Evolutionary conservation across 2,888 invertebrate genomes (phyloP).

Genomic region (Mythimna albipuncta): DNA sequence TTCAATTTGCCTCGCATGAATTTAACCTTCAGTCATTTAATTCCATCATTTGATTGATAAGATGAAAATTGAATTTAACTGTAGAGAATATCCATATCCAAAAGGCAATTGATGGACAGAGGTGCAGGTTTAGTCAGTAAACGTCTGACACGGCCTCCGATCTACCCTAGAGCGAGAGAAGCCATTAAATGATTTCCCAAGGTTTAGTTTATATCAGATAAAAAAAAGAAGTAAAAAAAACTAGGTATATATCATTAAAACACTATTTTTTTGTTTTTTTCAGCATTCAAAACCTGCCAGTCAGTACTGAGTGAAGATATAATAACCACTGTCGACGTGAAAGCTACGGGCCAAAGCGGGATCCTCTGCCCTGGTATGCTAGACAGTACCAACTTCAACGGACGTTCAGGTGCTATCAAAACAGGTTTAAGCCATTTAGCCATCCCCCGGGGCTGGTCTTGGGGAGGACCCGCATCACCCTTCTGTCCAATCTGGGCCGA

Average conservation of each 20-base stretch:
- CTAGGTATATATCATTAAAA: background rate
- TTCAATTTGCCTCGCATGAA: conserved; percentile 22
- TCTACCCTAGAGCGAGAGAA: too few species aligned
- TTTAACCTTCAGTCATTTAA: conserved; percentile 31
- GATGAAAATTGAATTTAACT: conserved; percentile 10
- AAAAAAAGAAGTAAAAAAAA: too few species aligned
- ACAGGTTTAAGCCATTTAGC: conserved; percentile 94
- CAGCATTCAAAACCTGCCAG: conserved; percentile 81
- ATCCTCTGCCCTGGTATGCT: conserved; percentile 78
- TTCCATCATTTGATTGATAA: conserved; percentile 16
- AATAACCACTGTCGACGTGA: conserved; percentile 79
- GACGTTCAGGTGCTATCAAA: conserved; percentile 91
- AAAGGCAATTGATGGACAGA: background rate
- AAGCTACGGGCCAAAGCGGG: conserved; percentile 74
- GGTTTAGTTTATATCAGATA: too few species aligned
- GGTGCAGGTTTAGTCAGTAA: background rate
- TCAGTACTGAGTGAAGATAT: conserved; percentile 79
- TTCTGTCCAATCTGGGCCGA: conserved; percentile 95
- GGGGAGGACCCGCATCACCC: conserved; percentile 95
- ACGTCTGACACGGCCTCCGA: too few species aligned
- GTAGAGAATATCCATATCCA: background rate
- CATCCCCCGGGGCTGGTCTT: conserved; percentile 96
- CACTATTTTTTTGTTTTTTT: conserved; percentile 57
- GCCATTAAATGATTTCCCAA: too few species aligned
- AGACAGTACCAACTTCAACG: conserved; percentile 84